Evolutionary conservation across 2,888 invertebrate species (phyloP).

Genomic region (Teleiodes luculella): DNA sequence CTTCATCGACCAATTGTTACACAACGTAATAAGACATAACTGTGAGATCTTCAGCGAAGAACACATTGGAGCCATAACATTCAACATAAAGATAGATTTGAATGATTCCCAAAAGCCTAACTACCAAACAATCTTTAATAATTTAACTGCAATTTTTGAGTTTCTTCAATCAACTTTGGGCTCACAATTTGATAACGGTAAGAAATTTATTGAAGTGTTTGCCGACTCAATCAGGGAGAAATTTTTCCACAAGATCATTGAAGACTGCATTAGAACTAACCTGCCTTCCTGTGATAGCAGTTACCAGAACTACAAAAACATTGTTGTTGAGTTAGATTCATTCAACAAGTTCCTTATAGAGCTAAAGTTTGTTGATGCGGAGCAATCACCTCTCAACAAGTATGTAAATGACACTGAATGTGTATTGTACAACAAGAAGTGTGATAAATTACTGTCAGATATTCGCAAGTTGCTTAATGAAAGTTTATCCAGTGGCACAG

Average conservation of each 20-base stretch:
- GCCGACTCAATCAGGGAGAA: constrained; percentile 56
- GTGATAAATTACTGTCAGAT: constrained; percentile 62
- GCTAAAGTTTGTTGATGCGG: constrained; percentile 60
- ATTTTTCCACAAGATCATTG: constrained; percentile 67
- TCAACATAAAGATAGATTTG: constrained; percentile 62
- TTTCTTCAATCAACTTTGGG: constrained; percentile 67
- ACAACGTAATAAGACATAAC: constrained; percentile 61
- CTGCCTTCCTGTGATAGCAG: constrained; percentile 64
- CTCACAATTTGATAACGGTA: constrained; percentile 55
- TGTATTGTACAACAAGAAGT: constrained; percentile 68
- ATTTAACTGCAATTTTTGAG: constrained; percentile 68
- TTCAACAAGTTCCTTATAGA: constrained; percentile 71
- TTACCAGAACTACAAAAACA: constrained; percentile 59
- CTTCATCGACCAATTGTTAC: constrained; percentile 59
- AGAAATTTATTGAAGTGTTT: constrained; percentile 63
- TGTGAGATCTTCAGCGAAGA: constrained; percentile 70
- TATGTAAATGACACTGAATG: constrained; percentile 66
- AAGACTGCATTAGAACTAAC: constrained; percentile 64
- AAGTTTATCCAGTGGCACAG: constrained; percentile 56
- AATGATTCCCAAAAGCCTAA: constrained; percentile 54
- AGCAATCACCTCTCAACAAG: constrained; percentile 60
- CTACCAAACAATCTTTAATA: constrained; percentile 65
- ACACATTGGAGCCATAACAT: constrained; percentile 60
- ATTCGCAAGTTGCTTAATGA: constrained; percentile 53
- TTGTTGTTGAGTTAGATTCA: constrained; percentile 61